These are phyloP conservation scores for Agrotis exclamationis DNA, from an alignment of 2,888 invertebrate genomes.

Conservation along the genomic window DNA sequence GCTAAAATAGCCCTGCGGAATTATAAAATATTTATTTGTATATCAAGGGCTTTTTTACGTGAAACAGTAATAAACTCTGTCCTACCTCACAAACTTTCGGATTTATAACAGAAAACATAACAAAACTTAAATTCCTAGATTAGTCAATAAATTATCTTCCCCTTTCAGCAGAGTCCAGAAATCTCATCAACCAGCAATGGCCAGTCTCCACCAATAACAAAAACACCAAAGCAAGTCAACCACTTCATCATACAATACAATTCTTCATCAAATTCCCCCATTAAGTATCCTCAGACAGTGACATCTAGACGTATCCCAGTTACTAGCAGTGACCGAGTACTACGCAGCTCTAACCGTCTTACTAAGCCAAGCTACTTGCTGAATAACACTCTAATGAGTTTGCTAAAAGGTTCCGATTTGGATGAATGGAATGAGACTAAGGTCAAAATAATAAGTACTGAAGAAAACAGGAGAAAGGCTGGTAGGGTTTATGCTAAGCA, in stretches of 20 bases:
- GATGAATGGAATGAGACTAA: conserved; percentile 33
- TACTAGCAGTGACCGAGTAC: conserved; percentile 67
- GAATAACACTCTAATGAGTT: conserved; percentile 50
- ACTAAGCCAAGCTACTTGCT: conserved; percentile 58
- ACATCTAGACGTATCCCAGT: conserved; percentile 17
- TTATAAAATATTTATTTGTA: too few relatives aligned
- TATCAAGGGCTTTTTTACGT: too few relatives aligned
- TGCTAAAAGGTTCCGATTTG: conserved; percentile 40
- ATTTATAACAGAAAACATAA: too few relatives aligned
- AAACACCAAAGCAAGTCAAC: conserved; percentile 72
- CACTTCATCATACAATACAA: conserved; percentile 63
- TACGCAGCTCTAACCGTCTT: conserved; percentile 74
- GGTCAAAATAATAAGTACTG: conserved; percentile 24
- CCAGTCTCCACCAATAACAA: conserved; percentile 75
- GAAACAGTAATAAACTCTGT: too few relatives aligned
- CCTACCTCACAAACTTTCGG: too few relatives aligned
- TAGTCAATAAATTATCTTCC: background rate
- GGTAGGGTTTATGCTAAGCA: conserved; percentile 32
- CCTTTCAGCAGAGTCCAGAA: conserved; percentile 72
- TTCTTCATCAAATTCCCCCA: conserved; percentile 60
- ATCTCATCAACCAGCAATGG: conserved; percentile 73
- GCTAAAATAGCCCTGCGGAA: too few relatives aligned
- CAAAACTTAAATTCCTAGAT: too few relatives aligned
- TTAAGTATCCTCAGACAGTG: conserved; percentile 26
- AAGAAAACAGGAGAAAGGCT: conserved; percentile 37